These are phyloP conservation scores for Halocynthia aurantium DNA, from an alignment of 23 tunicate genomes.

Conservation along the genomic window DNA sequence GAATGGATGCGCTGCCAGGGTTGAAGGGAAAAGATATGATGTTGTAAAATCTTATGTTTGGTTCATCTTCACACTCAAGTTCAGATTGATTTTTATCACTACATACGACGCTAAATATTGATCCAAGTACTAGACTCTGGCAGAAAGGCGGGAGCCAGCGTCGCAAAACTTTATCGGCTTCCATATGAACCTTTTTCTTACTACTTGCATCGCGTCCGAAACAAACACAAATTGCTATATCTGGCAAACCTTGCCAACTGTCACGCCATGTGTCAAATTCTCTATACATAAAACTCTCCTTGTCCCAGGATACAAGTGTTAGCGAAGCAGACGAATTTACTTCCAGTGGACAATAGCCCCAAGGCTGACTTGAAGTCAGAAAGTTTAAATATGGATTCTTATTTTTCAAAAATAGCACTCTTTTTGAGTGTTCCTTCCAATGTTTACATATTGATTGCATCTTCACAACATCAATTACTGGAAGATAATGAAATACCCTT, in stretches of 20 bases:
- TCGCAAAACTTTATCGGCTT: background rate
- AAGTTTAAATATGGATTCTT: background rate
- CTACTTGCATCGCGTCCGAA: background rate
- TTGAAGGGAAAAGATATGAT: background rate
- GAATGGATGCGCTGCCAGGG: too few species aligned
- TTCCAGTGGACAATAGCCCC: background rate
- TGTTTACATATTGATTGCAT: conserved; percentile 9
- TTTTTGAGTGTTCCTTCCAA: conserved; percentile 5
- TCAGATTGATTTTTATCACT: background rate
- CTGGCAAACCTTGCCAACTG: conserved; percentile 3
- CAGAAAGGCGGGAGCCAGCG: conserved; percentile 11
- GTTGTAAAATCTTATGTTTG: background rate
- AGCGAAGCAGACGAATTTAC: background rate
- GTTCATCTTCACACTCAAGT: too few species aligned
- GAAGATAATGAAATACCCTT: conserved; percentile 1
- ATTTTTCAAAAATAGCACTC: background rate
- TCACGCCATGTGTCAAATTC: conserved; percentile 1
- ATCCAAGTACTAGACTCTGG: background rate
- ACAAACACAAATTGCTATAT: conserved; percentile 1
- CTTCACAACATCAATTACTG: background rate
- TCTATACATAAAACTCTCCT: background rate
- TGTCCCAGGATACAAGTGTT: background rate
- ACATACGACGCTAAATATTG: background rate
- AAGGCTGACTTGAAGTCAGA: background rate
- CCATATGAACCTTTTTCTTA: background rate